These are phyloP conservation scores for Thymallus thymallus DNA, from an alignment of 2,113 vertebrate species.

Conservation along the genomic window DNA sequence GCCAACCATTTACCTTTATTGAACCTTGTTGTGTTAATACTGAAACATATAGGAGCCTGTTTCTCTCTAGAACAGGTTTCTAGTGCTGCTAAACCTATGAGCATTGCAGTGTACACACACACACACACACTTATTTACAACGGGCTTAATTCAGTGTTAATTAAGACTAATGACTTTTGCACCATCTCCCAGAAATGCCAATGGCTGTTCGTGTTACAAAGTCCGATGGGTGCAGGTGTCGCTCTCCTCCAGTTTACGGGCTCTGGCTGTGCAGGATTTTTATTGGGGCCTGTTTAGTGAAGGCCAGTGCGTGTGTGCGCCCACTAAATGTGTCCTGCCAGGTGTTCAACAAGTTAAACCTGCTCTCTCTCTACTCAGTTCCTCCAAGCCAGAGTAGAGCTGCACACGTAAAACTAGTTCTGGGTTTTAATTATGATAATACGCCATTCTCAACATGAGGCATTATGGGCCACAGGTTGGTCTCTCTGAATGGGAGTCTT, in stretches of 20 bases:
- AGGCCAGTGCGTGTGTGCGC: conserved; percentile 28
- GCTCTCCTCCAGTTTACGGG: conserved; percentile 63
- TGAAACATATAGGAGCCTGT: too few species aligned
- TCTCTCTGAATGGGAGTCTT: not conserved
- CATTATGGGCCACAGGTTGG: not conserved
- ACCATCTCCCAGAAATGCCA: conserved; percentile 55
- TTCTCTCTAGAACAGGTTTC: not conserved
- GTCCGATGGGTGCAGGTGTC: conserved; percentile 60
- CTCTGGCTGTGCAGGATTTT: conserved; percentile 72
- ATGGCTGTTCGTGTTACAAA: conserved; percentile 64
- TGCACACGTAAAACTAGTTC: conserved; percentile 17
- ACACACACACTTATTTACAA: conserved; percentile 29
- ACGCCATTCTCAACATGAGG: not conserved
- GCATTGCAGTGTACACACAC: not conserved
- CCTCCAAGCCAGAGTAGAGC: conserved; percentile 30
- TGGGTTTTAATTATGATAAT: conserved; percentile 25
- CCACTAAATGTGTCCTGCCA: conserved; percentile 46
- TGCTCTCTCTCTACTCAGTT: conserved; percentile 1
- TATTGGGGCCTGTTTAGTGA: conserved; percentile 68
- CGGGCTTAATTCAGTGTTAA: conserved; percentile 47
- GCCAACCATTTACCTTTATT: too few species aligned
- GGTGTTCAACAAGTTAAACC: conserved; percentile 58
- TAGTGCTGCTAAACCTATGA: not conserved
- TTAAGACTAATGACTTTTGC: conserved; percentile 60
- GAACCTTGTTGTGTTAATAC: too few species aligned